Percentiles rank a stretch among this genome's conserved stretches.
Evolutionary conservation across 2,888 invertebrate species (phyloP).

Genomic region (Cheilosia urbana): DNA sequence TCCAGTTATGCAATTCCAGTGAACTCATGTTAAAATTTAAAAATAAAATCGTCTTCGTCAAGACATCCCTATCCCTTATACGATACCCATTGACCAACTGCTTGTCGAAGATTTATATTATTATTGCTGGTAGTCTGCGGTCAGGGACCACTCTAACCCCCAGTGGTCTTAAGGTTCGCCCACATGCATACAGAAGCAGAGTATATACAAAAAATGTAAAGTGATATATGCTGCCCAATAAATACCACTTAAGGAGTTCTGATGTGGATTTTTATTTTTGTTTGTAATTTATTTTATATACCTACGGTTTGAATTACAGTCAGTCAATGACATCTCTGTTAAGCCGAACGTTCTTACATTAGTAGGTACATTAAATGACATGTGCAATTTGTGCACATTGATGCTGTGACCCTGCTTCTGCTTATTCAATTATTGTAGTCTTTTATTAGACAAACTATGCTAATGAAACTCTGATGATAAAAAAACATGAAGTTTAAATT

Average conservation of each 20-base stretch:
- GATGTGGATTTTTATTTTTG: background rate
- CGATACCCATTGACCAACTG: conserved; percentile 8
- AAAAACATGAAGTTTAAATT: too few species aligned
- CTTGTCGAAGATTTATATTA: background rate
- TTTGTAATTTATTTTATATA: background rate
- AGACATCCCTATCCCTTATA: background rate
- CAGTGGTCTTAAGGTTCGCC: background rate
- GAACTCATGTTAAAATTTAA: background rate
- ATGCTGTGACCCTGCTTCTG: background rate
- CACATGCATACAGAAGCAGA: background rate
- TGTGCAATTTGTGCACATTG: background rate
- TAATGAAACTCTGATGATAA: background rate
- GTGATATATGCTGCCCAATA: background rate
- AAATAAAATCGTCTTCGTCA: background rate
- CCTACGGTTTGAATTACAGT: background rate
- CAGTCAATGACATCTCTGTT: background rate
- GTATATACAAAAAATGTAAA: background rate
- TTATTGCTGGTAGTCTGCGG: background rate
- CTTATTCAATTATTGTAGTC: background rate
- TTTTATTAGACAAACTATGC: background rate
- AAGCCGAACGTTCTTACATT: background rate
- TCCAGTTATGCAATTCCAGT: conserved; percentile 1
- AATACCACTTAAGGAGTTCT: background rate
- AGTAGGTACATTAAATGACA: background rate
- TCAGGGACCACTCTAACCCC: conserved; percentile 7